phyloP scores from a whole-genome alignment of 2,113 vertebrate genomes.

The Sebastes schlegelii region DNA sequence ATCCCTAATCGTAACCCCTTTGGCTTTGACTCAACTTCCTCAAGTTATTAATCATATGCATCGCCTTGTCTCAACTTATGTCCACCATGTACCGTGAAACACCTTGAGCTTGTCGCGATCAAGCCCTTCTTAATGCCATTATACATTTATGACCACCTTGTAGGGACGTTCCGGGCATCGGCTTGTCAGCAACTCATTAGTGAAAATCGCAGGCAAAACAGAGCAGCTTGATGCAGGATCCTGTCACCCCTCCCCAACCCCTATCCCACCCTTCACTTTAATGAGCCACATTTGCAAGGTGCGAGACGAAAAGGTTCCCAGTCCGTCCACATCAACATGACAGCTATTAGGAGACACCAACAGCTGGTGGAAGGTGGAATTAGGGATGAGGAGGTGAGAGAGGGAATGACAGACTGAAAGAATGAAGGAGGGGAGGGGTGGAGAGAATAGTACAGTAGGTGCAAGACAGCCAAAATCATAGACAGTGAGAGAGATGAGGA shows the following conservation, averaged over 20 bases:
- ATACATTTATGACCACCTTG: slow-evolving; percentile 74
- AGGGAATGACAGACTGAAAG: slow-evolving; percentile 52
- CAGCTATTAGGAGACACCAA: slow-evolving; percentile 75
- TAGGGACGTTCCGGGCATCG: slow-evolving; percentile 52
- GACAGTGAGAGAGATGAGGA: slow-evolving; percentile 40
- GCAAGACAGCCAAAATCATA: background rate
- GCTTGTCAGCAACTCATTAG: slow-evolving; percentile 59
- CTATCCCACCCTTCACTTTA: slow-evolving; percentile 66
- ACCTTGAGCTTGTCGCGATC: slow-evolving; percentile 67
- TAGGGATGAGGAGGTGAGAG: slow-evolving; percentile 41
- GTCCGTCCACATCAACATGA: slow-evolving; percentile 70
- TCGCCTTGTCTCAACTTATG: slow-evolving; percentile 55
- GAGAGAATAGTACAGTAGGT: slow-evolving; percentile 2
- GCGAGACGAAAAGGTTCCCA: slow-evolving; percentile 58
- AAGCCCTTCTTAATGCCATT: slow-evolving; percentile 60
- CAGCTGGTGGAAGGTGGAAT: slow-evolving; percentile 77
- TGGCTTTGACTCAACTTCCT: slow-evolving; percentile 34
- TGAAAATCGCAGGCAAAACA: slow-evolving; percentile 34
- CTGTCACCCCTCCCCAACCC: slow-evolving; percentile 59
- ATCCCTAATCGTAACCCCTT: background rate
- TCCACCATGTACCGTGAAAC: slow-evolving; percentile 64
- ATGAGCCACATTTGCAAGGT: slow-evolving; percentile 79
- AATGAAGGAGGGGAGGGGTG: slow-evolving; percentile 24
- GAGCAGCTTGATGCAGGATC: slow-evolving; percentile 57
- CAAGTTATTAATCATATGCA: slow-evolving; percentile 68